A percentile compares a stretch with the other conserved stretches of the same genome.
phyloP scores from a whole-genome alignment of 2,797 vertebrate species.

The Valencia hispanica region DNA sequence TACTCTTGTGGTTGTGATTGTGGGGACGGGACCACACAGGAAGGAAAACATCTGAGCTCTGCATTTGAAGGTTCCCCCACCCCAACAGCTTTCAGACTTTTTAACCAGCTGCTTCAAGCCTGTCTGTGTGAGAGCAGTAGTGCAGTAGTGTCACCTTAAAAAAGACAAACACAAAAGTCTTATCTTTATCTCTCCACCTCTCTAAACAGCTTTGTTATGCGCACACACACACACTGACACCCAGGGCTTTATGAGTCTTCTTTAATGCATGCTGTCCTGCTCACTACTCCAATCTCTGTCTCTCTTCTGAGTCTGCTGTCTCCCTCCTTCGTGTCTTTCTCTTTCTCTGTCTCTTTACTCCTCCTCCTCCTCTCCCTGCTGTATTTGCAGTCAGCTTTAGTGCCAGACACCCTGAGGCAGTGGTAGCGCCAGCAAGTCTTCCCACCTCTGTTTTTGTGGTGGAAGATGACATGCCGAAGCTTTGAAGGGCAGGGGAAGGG shows the following conservation, averaged over 20 bases:
- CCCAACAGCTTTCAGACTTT: constrained; percentile 34
- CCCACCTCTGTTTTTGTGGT: constrained; percentile 92
- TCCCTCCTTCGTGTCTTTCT: constrained; percentile 55
- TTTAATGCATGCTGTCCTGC: constrained; percentile 54
- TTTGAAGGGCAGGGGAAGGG: constrained; percentile 85
- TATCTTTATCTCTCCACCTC: constrained; percentile 64
- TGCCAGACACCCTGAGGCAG: constrained; percentile 89
- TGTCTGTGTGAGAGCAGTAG: constrained; percentile 37
- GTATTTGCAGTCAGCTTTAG: constrained; percentile 88
- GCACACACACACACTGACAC: constrained; percentile 70
- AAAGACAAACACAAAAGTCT: constrained; percentile 47
- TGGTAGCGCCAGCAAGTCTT: constrained; percentile 89
- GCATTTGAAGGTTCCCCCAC: constrained; percentile 18
- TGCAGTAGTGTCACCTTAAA: constrained; percentile 59
- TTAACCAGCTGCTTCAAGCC: constrained; percentile 23
- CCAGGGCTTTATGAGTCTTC: constrained; percentile 63
- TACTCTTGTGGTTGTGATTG: constrained; percentile 64
- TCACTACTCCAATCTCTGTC: constrained; percentile 35
- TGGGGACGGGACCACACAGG: constrained; percentile 64
- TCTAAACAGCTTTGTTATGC: constrained; percentile 68
- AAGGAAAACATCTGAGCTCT: constrained; percentile 38
- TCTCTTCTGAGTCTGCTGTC: constrained; percentile 54
- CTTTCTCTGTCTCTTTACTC: constrained; percentile 56
- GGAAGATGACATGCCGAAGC: constrained; percentile 87
- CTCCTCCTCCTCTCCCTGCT: constrained; percentile 75